Evolutionary conservation across 2,888 invertebrate species (phyloP).

Genomic region (Tyria jacobaeae): DNA sequence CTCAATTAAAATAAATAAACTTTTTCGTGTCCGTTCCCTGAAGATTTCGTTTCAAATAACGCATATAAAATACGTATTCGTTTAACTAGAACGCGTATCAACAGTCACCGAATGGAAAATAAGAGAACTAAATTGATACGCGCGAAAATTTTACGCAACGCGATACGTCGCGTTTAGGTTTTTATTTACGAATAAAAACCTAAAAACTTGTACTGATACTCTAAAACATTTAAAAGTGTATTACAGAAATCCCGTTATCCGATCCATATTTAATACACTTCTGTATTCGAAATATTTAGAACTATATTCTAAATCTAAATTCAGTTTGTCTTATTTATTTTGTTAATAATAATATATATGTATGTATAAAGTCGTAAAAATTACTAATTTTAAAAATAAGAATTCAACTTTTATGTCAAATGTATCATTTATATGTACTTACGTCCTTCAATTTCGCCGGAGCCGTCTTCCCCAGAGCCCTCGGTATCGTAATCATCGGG

Average conservation of each 20-base stretch:
- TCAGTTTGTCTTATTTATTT: background rate
- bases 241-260: no score
- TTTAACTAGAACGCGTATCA: no score
- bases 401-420: background rate
- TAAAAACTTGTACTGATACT: background rate
- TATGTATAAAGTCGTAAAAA: background rate
- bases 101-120: background rate
- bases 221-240: background rate
- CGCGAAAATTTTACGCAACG: no score
- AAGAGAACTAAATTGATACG: background rate
- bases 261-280: no score
- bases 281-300: background rate
- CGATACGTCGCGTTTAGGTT: no score
- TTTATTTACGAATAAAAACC: background rate
- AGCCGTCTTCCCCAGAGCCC: slow-evolving; percentile 81
- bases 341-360: no score
- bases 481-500: slow-evolving; percentile 82
- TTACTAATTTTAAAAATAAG: background rate
- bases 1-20: no score
- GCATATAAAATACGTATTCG: no score
- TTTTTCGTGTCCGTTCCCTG: no score
- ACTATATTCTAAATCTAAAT: background rate
- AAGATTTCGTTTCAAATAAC: no score
- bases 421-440: slow-evolving; percentile 37
- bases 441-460: slow-evolving; percentile 71